Conservation (phyloP, 2,888 invertebrate species). For the Tipula lateralis region DNA sequence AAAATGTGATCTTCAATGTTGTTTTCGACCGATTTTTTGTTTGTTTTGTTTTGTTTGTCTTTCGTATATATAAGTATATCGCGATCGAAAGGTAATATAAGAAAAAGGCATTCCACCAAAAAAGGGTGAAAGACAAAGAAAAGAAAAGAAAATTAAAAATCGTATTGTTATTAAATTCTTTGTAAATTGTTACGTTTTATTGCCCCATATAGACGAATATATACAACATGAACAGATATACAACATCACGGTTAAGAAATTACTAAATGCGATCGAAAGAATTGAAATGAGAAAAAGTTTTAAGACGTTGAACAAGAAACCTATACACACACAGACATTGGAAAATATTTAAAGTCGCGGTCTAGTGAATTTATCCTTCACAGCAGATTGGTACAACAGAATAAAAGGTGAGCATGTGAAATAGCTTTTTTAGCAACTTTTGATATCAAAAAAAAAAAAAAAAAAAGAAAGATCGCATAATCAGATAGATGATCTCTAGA, state of each 20-base stretch:
- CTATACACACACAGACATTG: not conserved
- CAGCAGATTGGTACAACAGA: not conserved
- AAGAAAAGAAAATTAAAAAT: slow-evolving; percentile 25
- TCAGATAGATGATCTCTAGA: not conserved
- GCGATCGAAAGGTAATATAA: not conserved
- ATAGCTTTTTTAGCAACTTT: not conserved
- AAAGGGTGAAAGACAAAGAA: slow-evolving; percentile 19
- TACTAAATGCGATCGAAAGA: not conserved
- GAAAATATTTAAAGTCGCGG: not conserved
- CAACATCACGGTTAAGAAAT: not conserved
- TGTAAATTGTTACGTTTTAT: not conserved
- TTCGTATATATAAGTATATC: not conserved
- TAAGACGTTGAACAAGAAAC: not conserved
- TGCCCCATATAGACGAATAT: not conserved
- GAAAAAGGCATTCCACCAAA: slow-evolving; percentile 25
- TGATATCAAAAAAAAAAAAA: not conserved
- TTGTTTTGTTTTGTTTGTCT: not conserved
- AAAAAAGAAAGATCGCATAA: not conserved
- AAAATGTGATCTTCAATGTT: not conserved
- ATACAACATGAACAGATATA: not conserved
- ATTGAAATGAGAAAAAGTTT: not conserved
- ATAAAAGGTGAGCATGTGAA: not conserved
- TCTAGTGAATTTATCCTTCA: slow-evolving; percentile 19
- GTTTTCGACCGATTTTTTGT: not conserved
- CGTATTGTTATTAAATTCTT: slow-evolving; percentile 20